phyloP scores from a whole-genome alignment of 1,140 invertebrate species.

The Proales similis region DNA sequence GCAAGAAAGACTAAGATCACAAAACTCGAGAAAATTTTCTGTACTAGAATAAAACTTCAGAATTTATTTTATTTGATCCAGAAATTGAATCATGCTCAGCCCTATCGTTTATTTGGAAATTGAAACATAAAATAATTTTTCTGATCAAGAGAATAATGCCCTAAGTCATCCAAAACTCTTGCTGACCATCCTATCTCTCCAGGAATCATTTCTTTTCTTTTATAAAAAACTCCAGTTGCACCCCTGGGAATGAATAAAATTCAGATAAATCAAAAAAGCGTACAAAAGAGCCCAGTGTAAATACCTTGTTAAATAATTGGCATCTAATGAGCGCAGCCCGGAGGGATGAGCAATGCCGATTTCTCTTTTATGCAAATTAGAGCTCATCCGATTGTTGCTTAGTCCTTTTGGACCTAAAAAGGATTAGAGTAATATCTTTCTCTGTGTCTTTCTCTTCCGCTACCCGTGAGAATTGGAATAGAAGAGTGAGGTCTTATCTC shows the following conservation, averaged over 20 bases:
- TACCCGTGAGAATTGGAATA: neutral
- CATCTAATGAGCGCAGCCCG: slow-evolving; percentile 13
- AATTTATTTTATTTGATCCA: slow-evolving; percentile 12
- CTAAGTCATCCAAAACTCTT: slow-evolving; percentile 24
- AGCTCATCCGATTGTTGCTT: slow-evolving; percentile 22
- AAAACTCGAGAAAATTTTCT: slow-evolving; percentile 4
- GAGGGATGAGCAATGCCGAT: slow-evolving; percentile 21
- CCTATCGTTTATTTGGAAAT: too few species aligned
- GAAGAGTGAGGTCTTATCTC: neutral
- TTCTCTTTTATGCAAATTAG: slow-evolving; percentile 10
- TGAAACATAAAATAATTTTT: too few species aligned
- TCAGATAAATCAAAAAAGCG: neutral
- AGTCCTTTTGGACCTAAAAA: slow-evolving; percentile 24
- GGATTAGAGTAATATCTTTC: too few species aligned
- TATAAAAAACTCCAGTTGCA: slow-evolving; percentile 10
- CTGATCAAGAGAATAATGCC: slow-evolving; percentile 19
- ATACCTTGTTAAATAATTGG: slow-evolving; percentile 33
- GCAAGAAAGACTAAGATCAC: slow-evolving; percentile 4
- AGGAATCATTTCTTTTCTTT: slow-evolving; percentile 21
- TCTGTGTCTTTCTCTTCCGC: neutral
- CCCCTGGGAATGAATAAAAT: slow-evolving; percentile 7
- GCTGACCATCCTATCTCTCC: slow-evolving; percentile 36
- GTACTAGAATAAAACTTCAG: neutral
- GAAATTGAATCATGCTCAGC: slow-evolving; percentile 27
- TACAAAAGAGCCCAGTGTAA: neutral